phyloP scores from a whole-genome alignment of 2,797 vertebrate genomes.

The Pyrocephalus nanus region DNA sequence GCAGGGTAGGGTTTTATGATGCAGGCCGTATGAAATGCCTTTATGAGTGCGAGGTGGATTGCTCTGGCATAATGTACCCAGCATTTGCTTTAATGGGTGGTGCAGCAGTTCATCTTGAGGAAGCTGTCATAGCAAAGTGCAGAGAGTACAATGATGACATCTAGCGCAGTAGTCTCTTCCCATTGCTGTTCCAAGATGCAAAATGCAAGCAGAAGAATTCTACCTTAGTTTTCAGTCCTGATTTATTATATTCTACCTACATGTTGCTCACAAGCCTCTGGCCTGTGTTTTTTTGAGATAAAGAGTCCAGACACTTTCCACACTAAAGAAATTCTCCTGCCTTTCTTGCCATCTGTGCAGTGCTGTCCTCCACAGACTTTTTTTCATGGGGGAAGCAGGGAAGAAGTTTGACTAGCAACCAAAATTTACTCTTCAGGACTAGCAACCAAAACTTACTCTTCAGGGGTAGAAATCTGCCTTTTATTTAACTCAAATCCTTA shows the following conservation, averaged over 20 bases:
- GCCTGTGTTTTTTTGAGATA: background rate
- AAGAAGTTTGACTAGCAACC: slow-evolving; percentile 43
- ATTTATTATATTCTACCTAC: slow-evolving; percentile 30
- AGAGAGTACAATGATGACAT: slow-evolving; percentile 77
- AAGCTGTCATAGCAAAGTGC: slow-evolving; percentile 81
- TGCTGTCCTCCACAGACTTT: background rate
- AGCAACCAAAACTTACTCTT: slow-evolving; percentile 36
- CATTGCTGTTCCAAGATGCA: background rate
- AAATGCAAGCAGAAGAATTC: background rate
- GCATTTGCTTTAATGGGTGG: slow-evolving; percentile 94
- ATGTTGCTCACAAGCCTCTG: slow-evolving; percentile 24
- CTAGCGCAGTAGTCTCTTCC: slow-evolving; percentile 11
- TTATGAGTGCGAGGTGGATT: slow-evolving; percentile 94
- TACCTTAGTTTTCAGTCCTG: slow-evolving; percentile 24
- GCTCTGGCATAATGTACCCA: slow-evolving; percentile 92
- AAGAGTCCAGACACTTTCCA: background rate
- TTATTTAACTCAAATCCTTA: slow-evolving; percentile 15
- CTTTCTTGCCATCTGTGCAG: slow-evolving; percentile 9
- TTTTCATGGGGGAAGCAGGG: background rate
- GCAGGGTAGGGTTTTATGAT: slow-evolving; percentile 90
- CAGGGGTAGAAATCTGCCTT: slow-evolving; percentile 34
- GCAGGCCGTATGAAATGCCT: slow-evolving; percentile 91
- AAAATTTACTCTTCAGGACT: slow-evolving; percentile 33
- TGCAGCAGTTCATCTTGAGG: slow-evolving; percentile 87
- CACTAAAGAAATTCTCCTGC: background rate